phyloP scores from a whole-genome alignment of 2,113 vertebrate species.

The Arothron firmamentum region DNA sequence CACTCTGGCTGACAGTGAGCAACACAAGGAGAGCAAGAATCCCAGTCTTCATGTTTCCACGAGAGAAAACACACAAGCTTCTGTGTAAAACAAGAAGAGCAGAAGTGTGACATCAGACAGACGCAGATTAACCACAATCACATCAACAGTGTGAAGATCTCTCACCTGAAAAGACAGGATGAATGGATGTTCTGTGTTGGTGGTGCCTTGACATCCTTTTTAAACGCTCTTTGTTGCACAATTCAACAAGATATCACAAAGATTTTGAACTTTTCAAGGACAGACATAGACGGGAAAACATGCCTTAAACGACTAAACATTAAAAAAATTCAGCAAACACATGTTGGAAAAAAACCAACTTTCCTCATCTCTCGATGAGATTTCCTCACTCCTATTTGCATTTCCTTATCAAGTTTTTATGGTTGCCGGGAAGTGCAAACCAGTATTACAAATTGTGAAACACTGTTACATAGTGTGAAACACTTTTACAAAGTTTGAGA shows the following conservation, averaged over 20 bases:
- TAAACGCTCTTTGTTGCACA: conserved; percentile 6
- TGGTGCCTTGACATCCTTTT: not conserved
- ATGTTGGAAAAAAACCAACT: too few species aligned
- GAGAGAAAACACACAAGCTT: not conserved
- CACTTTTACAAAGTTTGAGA: too few species aligned
- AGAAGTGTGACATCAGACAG: not conserved
- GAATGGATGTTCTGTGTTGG: not conserved
- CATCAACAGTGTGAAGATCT: not conserved
- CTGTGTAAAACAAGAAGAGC: not conserved
- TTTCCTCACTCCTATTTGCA: too few species aligned
- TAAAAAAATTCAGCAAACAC: too few species aligned
- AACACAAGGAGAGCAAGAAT: conserved; percentile 12
- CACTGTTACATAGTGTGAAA: too few species aligned
- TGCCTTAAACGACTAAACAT: too few species aligned
- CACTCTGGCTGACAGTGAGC: conserved; percentile 16
- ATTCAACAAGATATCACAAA: not conserved
- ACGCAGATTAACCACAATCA: not conserved
- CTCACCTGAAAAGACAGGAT: conserved; percentile 7
- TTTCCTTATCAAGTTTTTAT: too few species aligned
- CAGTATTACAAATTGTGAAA: too few species aligned
- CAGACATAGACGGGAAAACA: too few species aligned
- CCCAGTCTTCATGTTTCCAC: conserved; percentile 21
- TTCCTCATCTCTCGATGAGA: too few species aligned
- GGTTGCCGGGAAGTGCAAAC: too few species aligned
- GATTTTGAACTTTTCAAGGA: not conserved